Evolutionary conservation across 2,113 vertebrate genomes (phyloP), one percentile per base, ranked within the genome.

Genomic region (Ophthalmolycus amberensis): DNA sequence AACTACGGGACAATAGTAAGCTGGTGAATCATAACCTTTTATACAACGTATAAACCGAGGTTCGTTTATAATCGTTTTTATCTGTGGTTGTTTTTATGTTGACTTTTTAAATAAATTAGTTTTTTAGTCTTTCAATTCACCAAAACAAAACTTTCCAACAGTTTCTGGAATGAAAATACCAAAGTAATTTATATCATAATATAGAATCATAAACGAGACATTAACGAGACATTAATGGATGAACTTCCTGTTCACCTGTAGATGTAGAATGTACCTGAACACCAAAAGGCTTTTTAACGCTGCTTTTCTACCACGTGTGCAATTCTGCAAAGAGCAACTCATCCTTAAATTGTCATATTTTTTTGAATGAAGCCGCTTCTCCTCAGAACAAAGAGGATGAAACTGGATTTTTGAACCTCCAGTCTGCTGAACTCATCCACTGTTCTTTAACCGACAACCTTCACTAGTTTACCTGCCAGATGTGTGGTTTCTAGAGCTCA

Each of bases 301-400:
- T 34, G 0, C 10, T 9, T 15, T 79, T 79, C 62, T 44, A 69
- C 56, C 75, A 38, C 38, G 68, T 77, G 71, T 42, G 54, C n/a
- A 32, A 15, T 0, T 88, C 2, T 46, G 63, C 20, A 27, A 14
- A 0, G 6, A 66, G 50, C 40, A 1, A 9, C 20, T 71, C 34
- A 10, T 48, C 9, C 7, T 64, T 38, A 27, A 71, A 70, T 16
- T 15, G 9, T 0, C 20, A 25, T 6, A 20, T 76, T 46, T 70
- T 5, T 65, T 5, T 65, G 16, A 65, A n/a, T 44, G 48, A n/a
- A 16, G 5, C 22, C n/a, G 14, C 4, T 46, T 48, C 46, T 48
- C 46, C 46, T 48, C 5, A 18, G 42, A 44, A 4, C 42, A 44
- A 34, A 34, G 14, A 16, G 16, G 46, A 48, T 6, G 16, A 20